Evolutionary conservation across 2,888 invertebrate species (phyloP).

Genomic region (Platypus cylindrus): DNA sequence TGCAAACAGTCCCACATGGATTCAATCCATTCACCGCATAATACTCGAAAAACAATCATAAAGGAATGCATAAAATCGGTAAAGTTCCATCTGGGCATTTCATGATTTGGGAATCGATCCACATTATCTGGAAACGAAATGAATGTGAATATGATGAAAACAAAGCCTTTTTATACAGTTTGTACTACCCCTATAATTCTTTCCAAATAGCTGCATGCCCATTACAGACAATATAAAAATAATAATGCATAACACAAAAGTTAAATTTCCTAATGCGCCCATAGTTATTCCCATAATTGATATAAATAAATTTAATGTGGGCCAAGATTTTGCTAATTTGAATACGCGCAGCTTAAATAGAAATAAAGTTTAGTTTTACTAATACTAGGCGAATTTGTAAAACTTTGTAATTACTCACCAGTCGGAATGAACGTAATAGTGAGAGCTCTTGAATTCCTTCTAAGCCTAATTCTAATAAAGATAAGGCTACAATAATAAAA

Average conservation of each 20-base stretch:
- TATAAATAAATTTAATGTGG: constrained; percentile 93
- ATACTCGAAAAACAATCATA: constrained; percentile 96
- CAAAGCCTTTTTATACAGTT: not conserved
- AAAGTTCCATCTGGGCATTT: constrained; percentile 92
- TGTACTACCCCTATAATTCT: constrained; percentile 74
- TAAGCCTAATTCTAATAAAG: constrained; percentile 83
- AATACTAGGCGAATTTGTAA: no score
- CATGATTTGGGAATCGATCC: constrained; percentile 70
- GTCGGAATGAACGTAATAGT: constrained; percentile 92
- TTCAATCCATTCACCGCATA: constrained; percentile 99
- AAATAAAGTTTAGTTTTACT: constrained; percentile 1
- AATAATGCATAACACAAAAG: constrained; percentile 96
- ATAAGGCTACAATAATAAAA: constrained; percentile 93
- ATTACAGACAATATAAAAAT: constrained; percentile 99
- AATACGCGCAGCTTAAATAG: constrained; percentile 85
- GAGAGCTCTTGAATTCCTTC: constrained; percentile 93
- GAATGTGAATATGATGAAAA: not conserved
- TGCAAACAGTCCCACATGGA: constrained; percentile 99
- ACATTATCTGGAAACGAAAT: constrained; percentile 53
- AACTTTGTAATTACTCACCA: constrained; percentile 73
- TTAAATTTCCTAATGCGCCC: constrained; percentile 95
- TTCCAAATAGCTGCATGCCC: constrained; percentile 98
- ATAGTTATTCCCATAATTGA: constrained; percentile 97
- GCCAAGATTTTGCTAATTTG: constrained; percentile 98
- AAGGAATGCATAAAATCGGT: constrained; percentile 98